Base-by-base conservation (phyloP, 2,797 vertebrate species). In the Urophycis tenuis region DNA sequence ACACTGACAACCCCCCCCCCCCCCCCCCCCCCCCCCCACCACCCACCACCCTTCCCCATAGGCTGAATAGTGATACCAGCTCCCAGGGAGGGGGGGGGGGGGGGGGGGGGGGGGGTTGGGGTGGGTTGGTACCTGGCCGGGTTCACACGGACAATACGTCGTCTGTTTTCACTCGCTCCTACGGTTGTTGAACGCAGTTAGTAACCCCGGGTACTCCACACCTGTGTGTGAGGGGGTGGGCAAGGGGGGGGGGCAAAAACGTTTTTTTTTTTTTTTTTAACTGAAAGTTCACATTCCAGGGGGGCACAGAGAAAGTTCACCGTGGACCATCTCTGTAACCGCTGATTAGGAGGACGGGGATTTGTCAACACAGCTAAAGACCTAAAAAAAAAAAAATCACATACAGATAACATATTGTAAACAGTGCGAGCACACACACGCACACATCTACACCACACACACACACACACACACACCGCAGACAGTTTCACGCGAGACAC, bases 401-500 rank as follows among this genome's bases (percentile, higher is more conserved):
- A n/a, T n/a, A 25, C 8, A 19, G 22, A 25, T 60, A 60, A n/a
- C 49, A 60, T 6, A 25, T n/a, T 19, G n/a, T n/a, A 60, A 60
- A 60, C 49, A 60, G 19, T 64, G 53, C 22, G 3, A 25, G 53
- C n/a, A 25, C 53, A 64, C 53, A 64, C 53, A 53, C 45, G 10
- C 45, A 49, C 14, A 3, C 45, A 49, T 36, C 4, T 9, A 72
- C 17, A 22, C 32, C 39, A 41, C 14, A 25, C 71, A 39, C 45
- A 64, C 75, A 17, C 75, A 34, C 35, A 5, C 1, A 12, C n/a
- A 5, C 70, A 12, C 30, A 69, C 29, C 8, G 14, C 36, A 85
- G 79, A 22, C 25, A 76, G 17, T 72, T 76, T 80, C 75, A 74
- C 64, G 77, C 53, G 35, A 45, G 29, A 78, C 75, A 17, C 22